Conservation (phyloP, 2,113 vertebrate species). For the Pedetes capensis region DNA sequence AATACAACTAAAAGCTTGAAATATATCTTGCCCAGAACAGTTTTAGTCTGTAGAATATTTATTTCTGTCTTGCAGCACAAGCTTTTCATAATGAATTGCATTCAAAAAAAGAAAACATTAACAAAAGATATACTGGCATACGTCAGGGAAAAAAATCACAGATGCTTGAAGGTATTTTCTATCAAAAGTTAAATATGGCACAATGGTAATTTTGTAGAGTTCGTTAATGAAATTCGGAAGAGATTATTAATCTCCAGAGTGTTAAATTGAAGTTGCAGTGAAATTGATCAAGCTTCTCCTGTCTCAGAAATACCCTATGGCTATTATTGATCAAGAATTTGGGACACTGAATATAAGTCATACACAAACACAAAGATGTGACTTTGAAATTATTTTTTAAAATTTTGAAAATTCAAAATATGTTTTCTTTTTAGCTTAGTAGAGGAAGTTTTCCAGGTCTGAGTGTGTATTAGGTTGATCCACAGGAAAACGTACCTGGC, state of each 20-base stretch:
- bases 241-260: slow-evolving; percentile 78
- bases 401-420: slow-evolving; percentile 62
- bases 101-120: slow-evolving; percentile 46
- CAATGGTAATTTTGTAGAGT: slow-evolving; percentile 29
- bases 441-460: slow-evolving; percentile 32
- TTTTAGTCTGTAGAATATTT: slow-evolving; percentile 23
- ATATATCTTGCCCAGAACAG: slow-evolving; percentile 14
- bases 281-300: slow-evolving; percentile 80
- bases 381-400: slow-evolving; percentile 51
- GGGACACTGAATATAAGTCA: slow-evolving; percentile 48
- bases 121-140: slow-evolving; percentile 50
- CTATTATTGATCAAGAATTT: slow-evolving; percentile 75
- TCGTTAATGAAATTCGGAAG: slow-evolving; percentile 77
- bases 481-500: slow-evolving; percentile 91
- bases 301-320: slow-evolving; percentile 73
- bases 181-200: slow-evolving; percentile 69
- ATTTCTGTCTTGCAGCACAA: slow-evolving; percentile 14
- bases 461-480: slow-evolving; percentile 71
- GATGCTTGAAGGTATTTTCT: slow-evolving; percentile 73
- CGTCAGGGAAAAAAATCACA: slow-evolving; percentile 48
- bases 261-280: slow-evolving; percentile 75
- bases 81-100: slow-evolving; percentile 30
- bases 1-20: not conserved
- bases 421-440: slow-evolving; percentile 11
- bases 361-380: not conserved